Evolutionary conservation across 2,888 invertebrate genomes (phyloP), one percentile per base, ranked within the genome.

Genomic region (Gastracanthus pulcherrimus): DNA sequence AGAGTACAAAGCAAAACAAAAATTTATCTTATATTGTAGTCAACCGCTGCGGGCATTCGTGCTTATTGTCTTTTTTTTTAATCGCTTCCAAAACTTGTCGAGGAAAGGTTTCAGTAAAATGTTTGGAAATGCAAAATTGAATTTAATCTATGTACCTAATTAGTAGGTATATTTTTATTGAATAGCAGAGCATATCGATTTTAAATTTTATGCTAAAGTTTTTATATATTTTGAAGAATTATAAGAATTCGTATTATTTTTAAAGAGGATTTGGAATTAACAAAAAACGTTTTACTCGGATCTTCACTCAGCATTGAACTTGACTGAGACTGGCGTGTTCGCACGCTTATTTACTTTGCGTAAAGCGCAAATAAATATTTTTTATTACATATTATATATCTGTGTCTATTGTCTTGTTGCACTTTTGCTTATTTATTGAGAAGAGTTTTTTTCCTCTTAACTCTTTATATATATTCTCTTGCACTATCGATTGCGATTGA

Each of bases 341-440:
- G 69, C 82, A 76, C 80, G 83, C 74, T 82, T 82, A 84, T 85
- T 85, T 83, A 83, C 77, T 85, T 84, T 83, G 84, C 83, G 77
- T 78, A 48, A 45, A 71, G 36, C 64, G 80, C 76, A 82, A 80
- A 83, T 75, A 81, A 67, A 71, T 82, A 80, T 69, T 82, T 74
- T 80, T 74, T 80, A 79, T 81, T 74, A 29, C 71, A 79, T 81
- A 83, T 78, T 84, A 83, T 82, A 82, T 83, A 80, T 79, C 41
- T 74, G 60, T 75, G 70, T 81, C 75, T 74, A 83, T 70, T 83
- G 85, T 89, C 87, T 89, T 88, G 90, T 91, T 91, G 90, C 90
- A 89, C 89, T 88, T 86, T 87, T 82, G 87, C 89, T 90, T 90
- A 91, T 91, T 91, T 90, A 91, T 90, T 90, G 87, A 88, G 85